Conservation (phyloP, 1,140 invertebrate genomes). For the Caenorhabditis inopinata region DNA sequence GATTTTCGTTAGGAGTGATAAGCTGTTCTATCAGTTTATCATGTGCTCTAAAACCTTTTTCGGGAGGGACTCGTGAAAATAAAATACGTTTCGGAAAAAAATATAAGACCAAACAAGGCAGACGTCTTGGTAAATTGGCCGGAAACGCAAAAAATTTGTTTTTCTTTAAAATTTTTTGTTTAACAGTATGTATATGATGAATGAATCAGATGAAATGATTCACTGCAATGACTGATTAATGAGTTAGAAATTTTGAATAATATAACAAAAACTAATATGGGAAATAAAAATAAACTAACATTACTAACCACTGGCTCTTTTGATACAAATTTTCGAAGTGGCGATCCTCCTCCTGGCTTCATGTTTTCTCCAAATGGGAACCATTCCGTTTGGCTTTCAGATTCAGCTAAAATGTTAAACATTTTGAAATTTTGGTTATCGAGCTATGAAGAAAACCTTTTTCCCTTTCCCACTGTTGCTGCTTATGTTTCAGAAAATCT, state of each 20-base stretch:
- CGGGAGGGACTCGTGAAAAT: not conserved
- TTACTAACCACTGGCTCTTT: constrained; percentile 7
- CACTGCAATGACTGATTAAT: not conserved
- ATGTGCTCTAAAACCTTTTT: too few relatives aligned
- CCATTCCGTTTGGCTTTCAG: not conserved
- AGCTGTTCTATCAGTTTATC: too few relatives aligned
- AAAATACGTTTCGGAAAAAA: not conserved
- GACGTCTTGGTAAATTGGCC: not conserved
- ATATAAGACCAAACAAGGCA: not conserved
- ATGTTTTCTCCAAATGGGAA: not conserved
- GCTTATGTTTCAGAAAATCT: not conserved
- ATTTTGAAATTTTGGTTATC: not conserved
- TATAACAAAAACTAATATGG: too few relatives aligned
- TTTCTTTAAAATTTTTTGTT: too few relatives aligned
- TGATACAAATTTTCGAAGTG: not conserved
- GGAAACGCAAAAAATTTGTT: not conserved
- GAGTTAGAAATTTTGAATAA: not conserved
- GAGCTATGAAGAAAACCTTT: not conserved
- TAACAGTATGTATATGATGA: not conserved
- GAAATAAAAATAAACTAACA: too few relatives aligned
- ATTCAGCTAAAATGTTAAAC: not conserved
- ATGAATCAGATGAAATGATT: not conserved
- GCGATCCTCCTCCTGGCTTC: constrained; percentile 2
- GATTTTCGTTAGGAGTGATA: too few relatives aligned
- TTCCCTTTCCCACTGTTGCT: not conserved